These are phyloP conservation scores for Gallinago stenura DNA, from an alignment of 2,797 vertebrate genomes.

Conservation along the genomic window DNA sequence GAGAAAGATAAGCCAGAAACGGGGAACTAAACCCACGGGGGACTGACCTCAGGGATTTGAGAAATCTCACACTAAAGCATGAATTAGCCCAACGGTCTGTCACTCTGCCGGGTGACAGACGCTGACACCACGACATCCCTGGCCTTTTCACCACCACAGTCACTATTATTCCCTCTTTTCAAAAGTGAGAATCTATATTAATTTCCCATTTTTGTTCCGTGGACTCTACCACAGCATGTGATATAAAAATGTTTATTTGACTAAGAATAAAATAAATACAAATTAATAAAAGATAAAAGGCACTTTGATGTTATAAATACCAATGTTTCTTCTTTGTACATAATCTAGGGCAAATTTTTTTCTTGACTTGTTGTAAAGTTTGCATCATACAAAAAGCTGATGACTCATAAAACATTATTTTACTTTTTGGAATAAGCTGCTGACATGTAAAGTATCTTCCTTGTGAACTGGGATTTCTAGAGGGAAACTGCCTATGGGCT, in stretches of 20 bases:
- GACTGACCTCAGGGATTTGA: background rate
- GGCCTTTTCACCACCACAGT: background rate
- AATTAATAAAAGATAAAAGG: slow-evolving; percentile 63
- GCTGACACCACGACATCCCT: background rate
- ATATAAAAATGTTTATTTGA: slow-evolving; percentile 19
- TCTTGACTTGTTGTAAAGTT: slow-evolving; percentile 59
- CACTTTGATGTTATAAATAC: slow-evolving; percentile 64
- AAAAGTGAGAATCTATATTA: background rate
- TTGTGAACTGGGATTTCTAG: slow-evolving; percentile 69
- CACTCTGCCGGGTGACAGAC: background rate
- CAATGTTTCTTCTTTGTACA: slow-evolving; percentile 55
- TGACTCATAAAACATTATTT: slow-evolving; percentile 68
- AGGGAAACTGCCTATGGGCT: slow-evolving; percentile 74
- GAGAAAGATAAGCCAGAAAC: background rate
- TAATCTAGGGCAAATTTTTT: slow-evolving; percentile 68
- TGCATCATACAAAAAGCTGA: slow-evolving; percentile 64
- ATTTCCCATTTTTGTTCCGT: background rate
- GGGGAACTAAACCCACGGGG: background rate
- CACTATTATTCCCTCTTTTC: background rate
- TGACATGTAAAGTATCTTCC: slow-evolving; percentile 74
- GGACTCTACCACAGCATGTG: background rate
- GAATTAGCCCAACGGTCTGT: background rate
- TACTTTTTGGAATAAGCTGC: slow-evolving; percentile 70
- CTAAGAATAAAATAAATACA: slow-evolving; percentile 57
- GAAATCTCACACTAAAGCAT: background rate